Conservation (phyloP, 2,113 vertebrate genomes). For the Mixornis gularis region DNA sequence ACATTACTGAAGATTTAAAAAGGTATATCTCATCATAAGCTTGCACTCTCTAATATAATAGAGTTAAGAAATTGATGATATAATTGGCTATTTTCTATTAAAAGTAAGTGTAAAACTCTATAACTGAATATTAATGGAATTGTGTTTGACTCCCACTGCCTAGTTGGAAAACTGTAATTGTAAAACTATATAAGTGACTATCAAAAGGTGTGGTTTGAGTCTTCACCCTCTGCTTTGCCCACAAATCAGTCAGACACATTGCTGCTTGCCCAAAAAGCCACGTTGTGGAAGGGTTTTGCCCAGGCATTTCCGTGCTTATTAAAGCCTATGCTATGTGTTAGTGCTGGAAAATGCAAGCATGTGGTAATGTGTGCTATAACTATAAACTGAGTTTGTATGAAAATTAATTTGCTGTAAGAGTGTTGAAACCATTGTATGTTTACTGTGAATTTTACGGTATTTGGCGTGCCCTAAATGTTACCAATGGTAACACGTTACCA, state of each 20-base stretch:
- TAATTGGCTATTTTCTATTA: not conserved
- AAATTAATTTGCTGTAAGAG: not conserved
- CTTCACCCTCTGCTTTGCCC: not conserved
- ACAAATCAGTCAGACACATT: not conserved
- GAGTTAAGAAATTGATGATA: not conserved
- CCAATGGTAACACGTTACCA: no score
- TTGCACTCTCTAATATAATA: not conserved
- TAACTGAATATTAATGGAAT: not conserved
- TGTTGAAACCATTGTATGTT: not conserved
- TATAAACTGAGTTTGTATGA: not conserved
- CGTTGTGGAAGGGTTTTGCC: not conserved
- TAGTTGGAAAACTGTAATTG: not conserved
- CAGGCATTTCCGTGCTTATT: not conserved
- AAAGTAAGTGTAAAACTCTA: not conserved
- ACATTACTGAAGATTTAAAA: not conserved
- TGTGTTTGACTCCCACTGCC: not conserved
- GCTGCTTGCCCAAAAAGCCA: not conserved
- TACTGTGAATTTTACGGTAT: not conserved
- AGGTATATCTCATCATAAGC: not conserved
- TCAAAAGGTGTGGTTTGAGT: not conserved
- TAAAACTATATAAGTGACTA: not conserved
- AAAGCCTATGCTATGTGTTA: not conserved
- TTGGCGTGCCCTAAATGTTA: not conserved
- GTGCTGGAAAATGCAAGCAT: not conserved
- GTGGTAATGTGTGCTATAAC: not conserved